Evolutionary conservation across 2,113 vertebrate genomes (phyloP).

Genomic region (Picathartes gymnocephalus): DNA sequence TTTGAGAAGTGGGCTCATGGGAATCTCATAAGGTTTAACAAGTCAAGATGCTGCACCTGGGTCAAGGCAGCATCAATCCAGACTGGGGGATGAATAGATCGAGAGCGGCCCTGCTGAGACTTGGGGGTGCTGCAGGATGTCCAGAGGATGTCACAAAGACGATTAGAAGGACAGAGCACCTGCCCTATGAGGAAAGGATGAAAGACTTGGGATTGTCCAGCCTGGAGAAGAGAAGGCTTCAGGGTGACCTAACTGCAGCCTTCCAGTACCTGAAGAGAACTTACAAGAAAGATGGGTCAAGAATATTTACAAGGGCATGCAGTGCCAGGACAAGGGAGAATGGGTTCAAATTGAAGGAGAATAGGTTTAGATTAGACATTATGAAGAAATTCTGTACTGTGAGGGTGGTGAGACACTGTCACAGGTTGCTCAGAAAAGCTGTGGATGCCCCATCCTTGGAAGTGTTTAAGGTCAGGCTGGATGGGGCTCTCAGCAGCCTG

Average conservation of each 20-base stretch:
- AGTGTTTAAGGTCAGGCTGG: not conserved
- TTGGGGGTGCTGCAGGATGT: not conserved
- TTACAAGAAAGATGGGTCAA: not conserved
- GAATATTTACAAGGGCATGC: not conserved
- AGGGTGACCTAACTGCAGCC: not conserved
- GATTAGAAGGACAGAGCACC: not conserved
- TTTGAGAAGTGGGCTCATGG: not conserved
- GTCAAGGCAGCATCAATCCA: not conserved
- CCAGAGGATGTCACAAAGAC: not conserved
- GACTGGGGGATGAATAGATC: not conserved
- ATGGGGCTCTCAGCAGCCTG: not conserved
- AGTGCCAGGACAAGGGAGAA: not conserved
- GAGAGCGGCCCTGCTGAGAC: not conserved
- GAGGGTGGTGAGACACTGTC: not conserved
- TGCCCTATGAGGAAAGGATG: not conserved
- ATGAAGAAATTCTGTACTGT: not conserved
- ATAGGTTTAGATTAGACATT: not conserved
- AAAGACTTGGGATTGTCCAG: not conserved
- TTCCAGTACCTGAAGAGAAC: not conserved
- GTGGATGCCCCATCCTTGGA: not conserved
- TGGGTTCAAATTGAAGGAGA: not conserved
- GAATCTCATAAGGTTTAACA: not conserved
- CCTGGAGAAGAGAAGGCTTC: not conserved
- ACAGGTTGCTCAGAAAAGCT: not conserved
- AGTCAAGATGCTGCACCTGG: not conserved